Conservation (phyloP, 2,113 vertebrate genomes). For the rat (Rattus norvegicus) region DNA sequence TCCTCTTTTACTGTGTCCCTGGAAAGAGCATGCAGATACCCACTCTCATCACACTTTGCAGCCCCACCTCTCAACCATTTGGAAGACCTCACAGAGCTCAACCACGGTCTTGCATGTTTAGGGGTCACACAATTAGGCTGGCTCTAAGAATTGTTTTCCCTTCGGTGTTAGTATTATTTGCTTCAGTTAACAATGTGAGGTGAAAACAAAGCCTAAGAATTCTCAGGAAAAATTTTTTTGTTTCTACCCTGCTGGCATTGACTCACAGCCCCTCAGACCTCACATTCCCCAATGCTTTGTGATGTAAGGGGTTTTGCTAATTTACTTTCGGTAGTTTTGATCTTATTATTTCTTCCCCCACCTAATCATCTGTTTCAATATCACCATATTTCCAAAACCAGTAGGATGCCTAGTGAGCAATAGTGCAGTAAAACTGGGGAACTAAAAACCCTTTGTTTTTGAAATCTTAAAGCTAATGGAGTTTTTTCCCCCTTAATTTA, state of each 20-base stretch:
- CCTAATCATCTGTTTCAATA: constrained; percentile 49
- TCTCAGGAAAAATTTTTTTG: constrained; percentile 51
- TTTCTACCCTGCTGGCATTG: not conserved
- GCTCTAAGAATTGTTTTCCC: not conserved
- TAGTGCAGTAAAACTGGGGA: constrained; percentile 41
- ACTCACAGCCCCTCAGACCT: not conserved
- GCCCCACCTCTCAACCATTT: not conserved
- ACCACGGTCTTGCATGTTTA: not conserved
- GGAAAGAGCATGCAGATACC: not conserved
- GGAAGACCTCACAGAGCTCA: not conserved
- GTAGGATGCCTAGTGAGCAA: not conserved
- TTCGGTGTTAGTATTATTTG: constrained; percentile 1
- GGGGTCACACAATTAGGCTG: not conserved
- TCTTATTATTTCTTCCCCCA: constrained; percentile 27
- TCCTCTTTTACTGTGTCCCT: not conserved
- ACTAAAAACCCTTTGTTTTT: constrained; percentile 26
- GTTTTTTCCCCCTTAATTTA: not conserved
- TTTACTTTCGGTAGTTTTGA: constrained; percentile 64
- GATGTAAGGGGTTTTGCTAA: not conserved
- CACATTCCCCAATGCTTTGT: constrained; percentile 14
- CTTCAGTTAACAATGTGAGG: constrained; percentile 9
- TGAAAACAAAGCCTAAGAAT: constrained; percentile 21
- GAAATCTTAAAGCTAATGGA: constrained; percentile 53
- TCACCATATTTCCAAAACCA: constrained; percentile 64
- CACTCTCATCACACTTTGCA: not conserved